Evolutionary conservation across 2,113 vertebrate species (phyloP), one percentile per base, ranked within the genome.

Genomic region (Mirza zaza): DNA sequence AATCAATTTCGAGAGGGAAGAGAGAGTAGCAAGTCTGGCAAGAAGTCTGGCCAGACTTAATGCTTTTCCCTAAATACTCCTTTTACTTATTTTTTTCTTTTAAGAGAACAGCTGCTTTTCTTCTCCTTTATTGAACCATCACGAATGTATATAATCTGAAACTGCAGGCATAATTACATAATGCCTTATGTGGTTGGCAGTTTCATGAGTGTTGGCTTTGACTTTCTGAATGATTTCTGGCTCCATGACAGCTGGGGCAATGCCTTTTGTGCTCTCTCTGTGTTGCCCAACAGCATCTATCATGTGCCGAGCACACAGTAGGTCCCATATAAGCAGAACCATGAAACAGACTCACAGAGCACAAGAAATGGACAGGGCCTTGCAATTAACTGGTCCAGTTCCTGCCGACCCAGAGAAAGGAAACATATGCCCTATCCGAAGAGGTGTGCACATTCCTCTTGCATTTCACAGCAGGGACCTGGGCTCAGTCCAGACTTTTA

Each of bases 121-220:
- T 87, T 90, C n/a, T 86, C 39, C 67, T 71, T 96, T 91, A 81
- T 39, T 81, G 86, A 87, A 87, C 80, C 50, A 84, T 87, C 75
- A 93, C 63, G 70, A 94, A 86, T 55, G 91, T 73, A 90, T 75
- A 83, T 79, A 73, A 87, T 76, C 68, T 63, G 84, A 87, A 84
- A 92, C 27, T 65, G 75, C 75, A 87, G 80, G 77, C 42, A 11
- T 95, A 71, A 95, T 73, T 91, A 70, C 83, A 65, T 42, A 83
- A 73, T 11, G 21, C 42, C 80, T 73, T 79, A 18, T 6, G 20
- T 18, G 65, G 76, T 8, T 36, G 71, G 87, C 39, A 57, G 63
- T 32, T 65, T 80, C 68, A 65, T 59, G 45, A 86, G 81, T 14
- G 75, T 50, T 65, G 84, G 55, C 36, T 96, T 76, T 92, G 68